Evolutionary conservation across 2,888 invertebrate species (phyloP).

Genomic region (Synergus umbraculus): DNA sequence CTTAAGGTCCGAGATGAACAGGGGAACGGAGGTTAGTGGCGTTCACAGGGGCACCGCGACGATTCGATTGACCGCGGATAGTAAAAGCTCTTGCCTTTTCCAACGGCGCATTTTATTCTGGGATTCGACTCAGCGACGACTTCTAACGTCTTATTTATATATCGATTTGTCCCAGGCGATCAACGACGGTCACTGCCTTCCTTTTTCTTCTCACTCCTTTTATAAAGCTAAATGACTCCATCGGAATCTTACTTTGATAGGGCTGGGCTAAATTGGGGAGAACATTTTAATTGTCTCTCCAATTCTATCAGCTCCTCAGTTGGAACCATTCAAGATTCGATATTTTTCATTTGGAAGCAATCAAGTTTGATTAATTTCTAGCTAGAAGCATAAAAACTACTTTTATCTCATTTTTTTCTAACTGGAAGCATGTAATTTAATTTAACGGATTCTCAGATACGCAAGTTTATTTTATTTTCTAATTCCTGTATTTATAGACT

Average conservation of each 20-base stretch:
- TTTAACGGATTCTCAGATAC: no score
- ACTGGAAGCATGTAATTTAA: no score
- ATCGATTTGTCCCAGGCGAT: slow-evolving; percentile 46
- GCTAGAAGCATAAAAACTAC: no score
- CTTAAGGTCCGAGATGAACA: slow-evolving; percentile 52
- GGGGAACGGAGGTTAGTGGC: slow-evolving; percentile 54
- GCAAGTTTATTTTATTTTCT: no score
- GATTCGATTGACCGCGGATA: slow-evolving; percentile 52
- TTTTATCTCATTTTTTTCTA: no score
- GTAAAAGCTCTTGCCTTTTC: slow-evolving; percentile 30
- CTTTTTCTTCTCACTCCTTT: background rate
- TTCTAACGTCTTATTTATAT: slow-evolving; percentile 57
- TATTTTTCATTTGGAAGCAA: no score
- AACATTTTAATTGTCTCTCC: background rate
- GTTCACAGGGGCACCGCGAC: slow-evolving; percentile 43
- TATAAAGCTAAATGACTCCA: background rate
- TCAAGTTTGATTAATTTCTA: no score
- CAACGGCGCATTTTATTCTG: slow-evolving; percentile 17
- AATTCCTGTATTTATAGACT: no score
- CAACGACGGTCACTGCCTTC: background rate
- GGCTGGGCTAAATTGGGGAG: background rate
- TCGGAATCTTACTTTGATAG: background rate
- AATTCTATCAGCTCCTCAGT: background rate
- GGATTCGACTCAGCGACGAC: slow-evolving; percentile 48
- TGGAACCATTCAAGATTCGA: background rate